These are phyloP conservation scores for Cheilosia variabilis DNA, from an alignment of 2,888 invertebrate species.

Conservation along the genomic window DNA sequence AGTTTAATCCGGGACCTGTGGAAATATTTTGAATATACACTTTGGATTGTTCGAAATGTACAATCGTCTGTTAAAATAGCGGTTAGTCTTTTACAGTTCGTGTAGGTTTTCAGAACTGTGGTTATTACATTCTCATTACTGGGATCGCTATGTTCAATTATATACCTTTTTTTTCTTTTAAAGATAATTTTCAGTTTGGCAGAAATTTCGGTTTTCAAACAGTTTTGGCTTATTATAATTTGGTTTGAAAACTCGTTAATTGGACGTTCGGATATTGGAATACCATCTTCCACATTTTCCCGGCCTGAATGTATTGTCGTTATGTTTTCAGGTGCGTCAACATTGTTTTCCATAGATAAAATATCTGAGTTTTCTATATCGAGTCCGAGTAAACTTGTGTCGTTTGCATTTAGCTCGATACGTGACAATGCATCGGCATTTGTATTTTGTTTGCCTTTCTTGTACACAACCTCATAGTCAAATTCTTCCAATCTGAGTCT, in stretches of 20 bases:
- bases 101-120: too few species aligned
- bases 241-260: conserved; percentile 76
- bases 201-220: neutral
- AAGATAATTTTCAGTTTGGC: conserved; percentile 44
- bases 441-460: conserved; percentile 64
- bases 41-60: conserved; percentile 70
- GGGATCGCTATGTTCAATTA: conserved; percentile 48
- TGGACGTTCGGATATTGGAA: conserved; percentile 72
- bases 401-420: conserved; percentile 10
- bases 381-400: neutral
- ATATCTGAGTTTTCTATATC: too few species aligned
- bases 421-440: conserved; percentile 60
- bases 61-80: conserved; percentile 71
- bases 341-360: conserved; percentile 1
- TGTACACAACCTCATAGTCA: conserved; percentile 75
- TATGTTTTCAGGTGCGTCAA: conserved; percentile 8
- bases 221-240: conserved; percentile 42
- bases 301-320: neutral
- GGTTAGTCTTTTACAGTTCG: conserved; percentile 59
- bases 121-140: too few species aligned
- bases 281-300: conserved; percentile 43
- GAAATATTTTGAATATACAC: conserved; percentile 53
- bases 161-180: conserved; percentile 65
- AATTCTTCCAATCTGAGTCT: conserved; percentile 78
- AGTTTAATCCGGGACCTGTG: neutral